These are phyloP conservation scores for Barnardius zonarius DNA, from an alignment of 2,113 vertebrate genomes.

Conservation along the genomic window DNA sequence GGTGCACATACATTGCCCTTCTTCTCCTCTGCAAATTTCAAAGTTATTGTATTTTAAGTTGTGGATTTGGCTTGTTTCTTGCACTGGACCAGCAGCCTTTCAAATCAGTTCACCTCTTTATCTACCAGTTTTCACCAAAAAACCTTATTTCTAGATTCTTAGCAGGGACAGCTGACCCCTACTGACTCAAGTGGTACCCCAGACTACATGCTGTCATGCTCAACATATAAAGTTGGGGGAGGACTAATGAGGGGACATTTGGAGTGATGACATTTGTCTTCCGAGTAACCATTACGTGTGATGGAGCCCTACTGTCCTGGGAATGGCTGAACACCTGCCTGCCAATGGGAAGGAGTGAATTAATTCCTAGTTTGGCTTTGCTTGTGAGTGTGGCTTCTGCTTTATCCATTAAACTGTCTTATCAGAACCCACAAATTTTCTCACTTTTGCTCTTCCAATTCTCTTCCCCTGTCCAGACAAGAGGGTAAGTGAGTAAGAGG, in stretches of 20 bases:
- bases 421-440: not conserved
- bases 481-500: not conserved
- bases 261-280: not conserved
- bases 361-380: not conserved
- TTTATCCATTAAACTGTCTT: not conserved
- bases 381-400: not conserved
- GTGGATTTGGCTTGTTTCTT: not conserved
- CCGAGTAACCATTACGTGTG: not conserved
- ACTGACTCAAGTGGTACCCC: not conserved
- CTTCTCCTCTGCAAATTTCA: not conserved
- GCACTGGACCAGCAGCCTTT: not conserved
- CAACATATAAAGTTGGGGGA: not conserved
- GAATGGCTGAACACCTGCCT: not conserved
- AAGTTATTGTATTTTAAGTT: not conserved
- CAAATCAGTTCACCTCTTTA: not conserved
- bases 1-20: no score
- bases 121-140: not conserved
- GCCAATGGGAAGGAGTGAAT: not conserved
- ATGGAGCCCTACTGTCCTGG: not conserved
- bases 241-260: no score
- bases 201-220: not conserved
- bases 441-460: not conserved
- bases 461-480: not conserved
- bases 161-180: not conserved
- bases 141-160: not conserved